phyloP scores from a whole-genome alignment of 2,888 invertebrate species.

The Thecophora atra region DNA sequence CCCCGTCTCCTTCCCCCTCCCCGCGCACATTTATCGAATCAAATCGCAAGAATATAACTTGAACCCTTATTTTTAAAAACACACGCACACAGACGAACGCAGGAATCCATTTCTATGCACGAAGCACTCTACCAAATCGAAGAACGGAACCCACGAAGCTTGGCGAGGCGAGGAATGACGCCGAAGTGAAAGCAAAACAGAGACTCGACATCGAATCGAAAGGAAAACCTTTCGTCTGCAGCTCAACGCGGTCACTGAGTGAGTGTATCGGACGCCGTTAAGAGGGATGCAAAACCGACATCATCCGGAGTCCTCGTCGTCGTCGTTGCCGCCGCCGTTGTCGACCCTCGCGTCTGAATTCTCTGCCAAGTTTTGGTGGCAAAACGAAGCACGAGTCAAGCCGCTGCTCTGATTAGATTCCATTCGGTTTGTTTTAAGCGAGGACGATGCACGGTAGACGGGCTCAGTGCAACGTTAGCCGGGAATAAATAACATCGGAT shows the following conservation, averaged over 20 bases:
- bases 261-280: not conserved
- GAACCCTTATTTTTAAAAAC: conserved; percentile 39
- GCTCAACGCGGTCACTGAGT: conserved; percentile 45
- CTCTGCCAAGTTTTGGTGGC: conserved; percentile 53
- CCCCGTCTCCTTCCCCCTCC: not conserved
- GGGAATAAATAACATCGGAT: not conserved
- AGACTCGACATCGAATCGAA: conserved; percentile 44
- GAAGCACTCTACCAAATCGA: conserved; percentile 32
- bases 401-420: conserved; percentile 61
- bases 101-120: conserved; percentile 38
- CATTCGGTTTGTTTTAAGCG: conserved; percentile 51
- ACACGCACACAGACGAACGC: conserved; percentile 43
- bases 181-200: conserved; percentile 45
- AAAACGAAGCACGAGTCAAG: conserved; percentile 54
- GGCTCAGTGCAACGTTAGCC: not conserved
- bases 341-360: conserved; percentile 33
- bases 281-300: conserved; percentile 46
- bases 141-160: not conserved
- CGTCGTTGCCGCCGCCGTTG: conserved; percentile 34
- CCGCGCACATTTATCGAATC: conserved; percentile 20
- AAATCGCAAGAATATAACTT: conserved; percentile 43
- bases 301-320: conserved; percentile 45
- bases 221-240: conserved; percentile 4
- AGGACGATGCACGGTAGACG: conserved; percentile 47
- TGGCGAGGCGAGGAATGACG: conserved; percentile 20